Evolutionary conservation across 1,140 invertebrate species (phyloP), one percentile per base, ranked within the genome.

Genomic region (Drosophila nigrodunni): DNA sequence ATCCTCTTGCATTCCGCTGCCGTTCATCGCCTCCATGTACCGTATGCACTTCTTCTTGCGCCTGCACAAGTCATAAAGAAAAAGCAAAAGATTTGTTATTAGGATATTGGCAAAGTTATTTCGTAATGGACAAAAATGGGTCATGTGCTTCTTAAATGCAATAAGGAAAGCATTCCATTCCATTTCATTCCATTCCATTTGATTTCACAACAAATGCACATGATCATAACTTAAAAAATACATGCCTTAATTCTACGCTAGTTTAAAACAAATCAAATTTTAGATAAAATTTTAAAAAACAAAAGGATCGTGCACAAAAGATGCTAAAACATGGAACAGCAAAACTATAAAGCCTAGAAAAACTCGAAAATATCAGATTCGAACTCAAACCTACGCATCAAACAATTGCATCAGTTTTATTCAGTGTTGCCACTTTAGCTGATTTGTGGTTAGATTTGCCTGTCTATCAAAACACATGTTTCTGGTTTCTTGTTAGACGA

Each of bases 11-110:
- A 34, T 49, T 5, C 59, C 43, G 15, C 66, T 78, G 41, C 75
- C 81, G 62, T 81, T 85, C n/a, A 88, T 60, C 21, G 95, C 95
- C 94, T 95, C 96, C 95, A 98, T 96, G 94, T 98, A 98, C 74
- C 98, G 96, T 93, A 98, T 97, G 95, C 98, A 99, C 94, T 98
- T 99, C 94, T 99, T 99, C 95, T 99, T 99, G 94, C 98, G 97
- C 94, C 98, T 99, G 62, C 9, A 18, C 30, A 55, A 66, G 57
- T 64, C 37, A 64, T 21, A 34, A 65, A 35, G 43, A 75, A n/a
- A 57, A 30, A 39, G 6, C 2, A n/a, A 7, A 47, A 66, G 11
- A 64, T 71, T 35, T 64, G 25, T 39, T 15, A 46, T 1, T 6
- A 30, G 6, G 25, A 5, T 30, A 30, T 30, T 5, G 25, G 25